Evolutionary conservation across 2,797 vertebrate genomes (phyloP).

Genomic region (Lutra lutra): DNA sequence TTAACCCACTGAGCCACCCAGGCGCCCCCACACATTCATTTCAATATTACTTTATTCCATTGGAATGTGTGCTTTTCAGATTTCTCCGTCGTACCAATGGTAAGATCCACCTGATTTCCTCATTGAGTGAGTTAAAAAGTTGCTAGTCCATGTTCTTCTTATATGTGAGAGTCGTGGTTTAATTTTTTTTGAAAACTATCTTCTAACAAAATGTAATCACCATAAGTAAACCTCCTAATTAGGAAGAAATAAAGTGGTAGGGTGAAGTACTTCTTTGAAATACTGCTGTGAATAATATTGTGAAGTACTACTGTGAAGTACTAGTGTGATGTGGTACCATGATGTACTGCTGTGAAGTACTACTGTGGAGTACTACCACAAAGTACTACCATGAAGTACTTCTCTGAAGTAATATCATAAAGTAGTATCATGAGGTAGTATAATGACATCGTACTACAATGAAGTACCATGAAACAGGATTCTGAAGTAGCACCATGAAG

Average conservation of each 20-base stretch:
- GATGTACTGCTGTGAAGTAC: not conserved
- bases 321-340: not conserved
- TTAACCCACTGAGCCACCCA: too few species aligned
- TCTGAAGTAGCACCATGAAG: not conserved
- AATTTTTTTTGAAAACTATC: not conserved
- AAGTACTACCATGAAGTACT: not conserved
- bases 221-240: not conserved
- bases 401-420: not conserved
- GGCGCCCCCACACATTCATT: fast-evolving
- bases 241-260: not conserved
- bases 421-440: not conserved
- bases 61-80: not conserved
- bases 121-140: not conserved
- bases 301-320: not conserved
- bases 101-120: not conserved
- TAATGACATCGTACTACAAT: too few species aligned
- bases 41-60: not conserved
- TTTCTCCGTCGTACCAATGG: not conserved
- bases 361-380: not conserved
- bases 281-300: not conserved
- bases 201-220: not conserved
- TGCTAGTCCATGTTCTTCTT: not conserved
- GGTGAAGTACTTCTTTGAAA: not conserved
- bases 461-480: not conserved
- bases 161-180: not conserved